These are phyloP conservation scores for Bugula neritina DNA, from an alignment of 2,888 invertebrate genomes.

Conservation along the genomic window DNA sequence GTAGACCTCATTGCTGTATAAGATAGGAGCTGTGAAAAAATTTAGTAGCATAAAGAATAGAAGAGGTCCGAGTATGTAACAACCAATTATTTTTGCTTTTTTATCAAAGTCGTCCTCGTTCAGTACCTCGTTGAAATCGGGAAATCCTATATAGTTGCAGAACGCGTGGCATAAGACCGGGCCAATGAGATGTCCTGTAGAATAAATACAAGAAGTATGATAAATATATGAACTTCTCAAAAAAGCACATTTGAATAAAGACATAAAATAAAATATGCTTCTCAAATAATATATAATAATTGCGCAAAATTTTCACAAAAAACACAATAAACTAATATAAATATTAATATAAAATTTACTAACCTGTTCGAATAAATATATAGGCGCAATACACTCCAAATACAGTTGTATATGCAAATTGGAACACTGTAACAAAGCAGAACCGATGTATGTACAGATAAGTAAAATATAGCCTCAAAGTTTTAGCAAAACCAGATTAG, in stretches of 20 bases:
- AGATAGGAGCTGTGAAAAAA: slow-evolving; percentile 68
- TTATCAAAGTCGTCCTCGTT: slow-evolving; percentile 60
- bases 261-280: not conserved
- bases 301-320: too few species aligned
- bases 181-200: slow-evolving; percentile 68
- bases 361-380: slow-evolving; percentile 78
- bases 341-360: too few species aligned
- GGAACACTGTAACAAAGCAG: slow-evolving; percentile 59
- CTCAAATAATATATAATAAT: too few species aligned
- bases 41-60: slow-evolving; percentile 71
- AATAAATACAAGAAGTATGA: slow-evolving; percentile 19
- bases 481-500: not conserved
- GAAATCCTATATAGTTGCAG: slow-evolving; percentile 95
- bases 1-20: slow-evolving; percentile 56
- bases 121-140: slow-evolving; percentile 71
- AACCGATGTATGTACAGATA: slow-evolving; percentile 26
- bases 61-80: slow-evolving; percentile 70
- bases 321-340: too few species aligned
- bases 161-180: slow-evolving; percentile 84
- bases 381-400: slow-evolving; percentile 94
- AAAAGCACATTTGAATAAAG: not conserved
- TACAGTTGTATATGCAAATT: slow-evolving; percentile 81
- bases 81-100: slow-evolving; percentile 60
- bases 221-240: not conserved
- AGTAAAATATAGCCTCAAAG: slow-evolving; percentile 30